Evolutionary conservation across 1,140 invertebrate genomes (phyloP), one percentile per base, ranked within the genome.

Genomic region (Drosophila takahashii): DNA sequence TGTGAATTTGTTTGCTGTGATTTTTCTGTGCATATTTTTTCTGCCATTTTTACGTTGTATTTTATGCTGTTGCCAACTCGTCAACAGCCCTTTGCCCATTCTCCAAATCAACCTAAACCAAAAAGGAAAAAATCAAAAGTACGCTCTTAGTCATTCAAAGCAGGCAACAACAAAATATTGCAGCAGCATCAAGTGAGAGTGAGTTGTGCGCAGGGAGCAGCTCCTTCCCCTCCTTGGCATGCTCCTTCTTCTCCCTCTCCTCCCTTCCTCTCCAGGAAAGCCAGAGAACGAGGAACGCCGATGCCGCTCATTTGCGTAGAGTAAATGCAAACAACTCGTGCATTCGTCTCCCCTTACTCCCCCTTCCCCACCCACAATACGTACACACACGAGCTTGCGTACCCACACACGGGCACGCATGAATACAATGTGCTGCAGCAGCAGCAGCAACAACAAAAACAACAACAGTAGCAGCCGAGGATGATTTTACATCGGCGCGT

Each of bases 281-380:
- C 51, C 58, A 42, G 61, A 65, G 53, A 77, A 79, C 52, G 67
- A 86, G 62, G 67, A 80, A 85, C 66, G 48, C 29, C 65, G 29
- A 75, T 51, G 83, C 50, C 83, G 83, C 84, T 89, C 83, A 87
- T 86, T 86, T 86, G 83, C 83, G 83, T 86, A 86, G 83, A 87
- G 83, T 86, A 87, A 87, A 81, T 81, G 83, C 81, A 86, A 87
- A 81, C 75, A 86, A 76, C 70, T 79, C 83, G 69, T 81, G 74
- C 60, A 62, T 54, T 62, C 70, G 51, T 22, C 66, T 52, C 60
- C 54, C 29, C 61, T 69, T 44, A 52, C 39, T 3, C 39, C 16
- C 45, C 54, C 44, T 4, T 9, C n/a, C 15, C 8, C 47, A 29
- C 47, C 3, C 29, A 73, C 42, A 62, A 72, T 37, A 62, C 45